Conservation (phyloP, 2,797 vertebrate species). For the Lycodopsis pacificus region DNA sequence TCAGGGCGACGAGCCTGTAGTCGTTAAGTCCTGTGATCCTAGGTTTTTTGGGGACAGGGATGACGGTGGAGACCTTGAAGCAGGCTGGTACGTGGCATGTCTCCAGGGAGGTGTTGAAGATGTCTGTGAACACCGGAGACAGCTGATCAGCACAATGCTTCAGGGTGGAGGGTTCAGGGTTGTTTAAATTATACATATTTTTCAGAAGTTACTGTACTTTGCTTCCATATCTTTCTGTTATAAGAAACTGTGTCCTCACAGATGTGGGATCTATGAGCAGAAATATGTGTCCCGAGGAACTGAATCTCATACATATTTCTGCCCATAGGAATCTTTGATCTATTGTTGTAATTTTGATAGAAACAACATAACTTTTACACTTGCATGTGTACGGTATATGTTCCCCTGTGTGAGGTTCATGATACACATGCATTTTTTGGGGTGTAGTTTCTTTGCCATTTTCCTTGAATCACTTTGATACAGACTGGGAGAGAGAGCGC, state of each 20-base stretch:
- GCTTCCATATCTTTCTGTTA: not conserved
- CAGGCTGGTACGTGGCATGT: not conserved
- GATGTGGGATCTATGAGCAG: not conserved
- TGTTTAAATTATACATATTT: not conserved
- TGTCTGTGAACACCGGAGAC: too few species aligned
- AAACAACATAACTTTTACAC: not conserved
- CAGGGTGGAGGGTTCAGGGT: not conserved
- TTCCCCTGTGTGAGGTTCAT: not conserved
- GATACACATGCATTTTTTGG: not conserved
- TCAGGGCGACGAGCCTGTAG: not conserved
- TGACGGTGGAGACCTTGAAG: not conserved
- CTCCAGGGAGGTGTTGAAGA: not conserved
- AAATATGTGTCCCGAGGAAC: not conserved
- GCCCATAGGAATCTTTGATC: not conserved
- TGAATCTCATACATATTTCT: not conserved
- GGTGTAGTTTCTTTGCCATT: not conserved
- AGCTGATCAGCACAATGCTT: too few species aligned
- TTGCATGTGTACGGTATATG: not conserved
- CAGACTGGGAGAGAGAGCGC: not conserved
- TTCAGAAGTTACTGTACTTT: not conserved
- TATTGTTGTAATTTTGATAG: not conserved
- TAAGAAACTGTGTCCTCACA: not conserved
- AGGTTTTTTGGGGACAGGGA: not conserved
- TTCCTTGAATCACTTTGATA: not conserved
- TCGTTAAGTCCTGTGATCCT: not conserved